Percentiles rank a stretch among this genome's conserved stretches.
Conservation (phyloP, 2,113 vertebrate species). For the Rhodinocichla rosea region DNA sequence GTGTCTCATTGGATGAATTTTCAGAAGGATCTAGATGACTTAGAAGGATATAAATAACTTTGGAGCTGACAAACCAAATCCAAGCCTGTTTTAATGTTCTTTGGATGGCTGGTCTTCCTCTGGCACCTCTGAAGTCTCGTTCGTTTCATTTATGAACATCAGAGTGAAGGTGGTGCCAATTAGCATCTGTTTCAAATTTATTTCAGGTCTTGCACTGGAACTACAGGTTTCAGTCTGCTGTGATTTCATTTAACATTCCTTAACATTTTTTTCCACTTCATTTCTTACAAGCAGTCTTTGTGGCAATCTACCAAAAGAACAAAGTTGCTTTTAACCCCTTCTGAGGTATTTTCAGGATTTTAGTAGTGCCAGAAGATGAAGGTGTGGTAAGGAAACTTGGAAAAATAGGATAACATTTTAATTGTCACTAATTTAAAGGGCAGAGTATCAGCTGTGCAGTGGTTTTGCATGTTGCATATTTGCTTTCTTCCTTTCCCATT, state of each 20-base stretch:
- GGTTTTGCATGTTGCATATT: neutral
- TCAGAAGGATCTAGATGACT: neutral
- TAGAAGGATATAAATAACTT: neutral
- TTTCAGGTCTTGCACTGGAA: constrained; percentile 52
- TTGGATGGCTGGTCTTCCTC: neutral
- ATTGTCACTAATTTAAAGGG: neutral
- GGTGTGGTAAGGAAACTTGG: neutral
- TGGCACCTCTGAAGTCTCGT: neutral
- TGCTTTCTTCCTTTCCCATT: neutral
- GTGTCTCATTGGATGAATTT: neutral
- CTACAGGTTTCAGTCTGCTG: constrained; percentile 45
- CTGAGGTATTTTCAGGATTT: constrained; percentile 17
- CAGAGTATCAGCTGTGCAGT: neutral
- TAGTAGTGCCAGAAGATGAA: constrained; percentile 18
- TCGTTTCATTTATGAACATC: constrained; percentile 11
- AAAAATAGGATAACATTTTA: constrained; percentile 11
- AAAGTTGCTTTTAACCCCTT: constrained; percentile 29
- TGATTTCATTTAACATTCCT: constrained; percentile 60
- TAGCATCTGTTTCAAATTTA: constrained; percentile 27
- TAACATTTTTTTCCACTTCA: constrained; percentile 45
- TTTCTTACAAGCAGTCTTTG: constrained; percentile 45
- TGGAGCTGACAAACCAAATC: neutral
- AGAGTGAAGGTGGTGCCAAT: constrained; percentile 13
- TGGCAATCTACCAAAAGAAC: constrained; percentile 44
- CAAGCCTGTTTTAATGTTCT: neutral